Conservation (phyloP, 2,888 invertebrate genomes). For the Drosophila histrio region DNA sequence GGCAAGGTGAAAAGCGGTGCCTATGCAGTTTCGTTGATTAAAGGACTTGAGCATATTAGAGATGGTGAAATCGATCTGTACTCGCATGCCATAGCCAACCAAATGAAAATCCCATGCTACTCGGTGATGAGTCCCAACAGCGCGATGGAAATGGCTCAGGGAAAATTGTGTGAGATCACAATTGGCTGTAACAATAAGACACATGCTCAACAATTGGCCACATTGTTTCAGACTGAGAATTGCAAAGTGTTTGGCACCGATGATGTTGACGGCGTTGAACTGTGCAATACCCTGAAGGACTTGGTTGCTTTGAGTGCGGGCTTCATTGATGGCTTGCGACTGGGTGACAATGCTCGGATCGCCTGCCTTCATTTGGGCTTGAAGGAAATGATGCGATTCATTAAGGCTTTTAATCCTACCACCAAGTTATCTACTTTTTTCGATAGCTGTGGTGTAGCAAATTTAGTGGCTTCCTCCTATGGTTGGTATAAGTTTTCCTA, state of each 20-base stretch:
- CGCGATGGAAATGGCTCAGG: conserved; percentile 97
- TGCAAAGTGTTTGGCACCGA: conserved; percentile 97
- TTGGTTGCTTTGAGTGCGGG: conserved; percentile 98
- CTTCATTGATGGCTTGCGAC: conserved; percentile 96
- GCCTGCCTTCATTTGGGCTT: conserved; percentile 97
- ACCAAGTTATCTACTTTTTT: conserved; percentile 96
- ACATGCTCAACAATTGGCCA: conserved; percentile 91
- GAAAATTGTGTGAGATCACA: conserved; percentile 99
- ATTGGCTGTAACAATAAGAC: conserved; percentile 93
- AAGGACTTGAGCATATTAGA: conserved; percentile 95
- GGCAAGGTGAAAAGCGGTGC: conserved; percentile 95
- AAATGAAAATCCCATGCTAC: conserved; percentile 93
- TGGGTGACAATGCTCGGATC: conserved; percentile 98
- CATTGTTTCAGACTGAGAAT: conserved; percentile 95
- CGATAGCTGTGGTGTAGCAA: conserved; percentile 98
- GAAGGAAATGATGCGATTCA: conserved; percentile 99
- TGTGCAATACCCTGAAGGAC: conserved; percentile 99
- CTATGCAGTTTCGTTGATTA: conserved; percentile 95
- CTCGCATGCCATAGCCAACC: conserved; percentile 93
- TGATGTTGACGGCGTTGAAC: conserved; percentile 97
- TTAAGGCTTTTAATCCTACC: conserved; percentile 94
- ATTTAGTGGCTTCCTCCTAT: conserved; percentile 98
- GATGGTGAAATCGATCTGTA: conserved; percentile 95
- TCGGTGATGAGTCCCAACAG: conserved; percentile 99
- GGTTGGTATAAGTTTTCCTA: conserved; percentile 85